Conservation (phyloP, 2,113 vertebrate species). For the Phylloscopus trochiloides region DNA sequence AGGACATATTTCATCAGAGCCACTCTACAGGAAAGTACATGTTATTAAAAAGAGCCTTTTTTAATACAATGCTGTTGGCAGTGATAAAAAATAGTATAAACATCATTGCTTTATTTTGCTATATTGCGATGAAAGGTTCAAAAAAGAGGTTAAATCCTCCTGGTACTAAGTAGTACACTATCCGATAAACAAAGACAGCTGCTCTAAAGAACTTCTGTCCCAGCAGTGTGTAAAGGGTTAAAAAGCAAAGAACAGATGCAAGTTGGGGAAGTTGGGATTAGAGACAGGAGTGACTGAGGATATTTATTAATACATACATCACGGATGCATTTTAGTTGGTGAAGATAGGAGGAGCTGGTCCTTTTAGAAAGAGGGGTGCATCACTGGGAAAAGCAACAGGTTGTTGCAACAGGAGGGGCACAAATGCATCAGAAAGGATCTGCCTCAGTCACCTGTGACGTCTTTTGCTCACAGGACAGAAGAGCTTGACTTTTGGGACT, state of each 20-base stretch:
- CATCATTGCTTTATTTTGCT: neutral
- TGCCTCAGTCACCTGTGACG: fast-evolving
- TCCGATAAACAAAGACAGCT: neutral
- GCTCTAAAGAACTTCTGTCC: neutral
- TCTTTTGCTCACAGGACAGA: fast-evolving
- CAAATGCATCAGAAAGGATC: neutral
- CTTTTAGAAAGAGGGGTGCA: neutral
- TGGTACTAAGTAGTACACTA: neutral
- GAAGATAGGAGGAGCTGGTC: neutral
- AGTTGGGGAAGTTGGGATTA: neutral
- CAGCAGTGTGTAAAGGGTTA: neutral
- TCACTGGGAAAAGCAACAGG: neutral
- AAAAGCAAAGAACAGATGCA: neutral
- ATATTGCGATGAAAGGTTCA: neutral
- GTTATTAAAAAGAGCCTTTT: neutral
- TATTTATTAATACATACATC: neutral
- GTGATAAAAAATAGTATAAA: neutral
- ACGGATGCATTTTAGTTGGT: neutral
- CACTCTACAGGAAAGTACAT: neutral
- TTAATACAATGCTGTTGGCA: neutral
- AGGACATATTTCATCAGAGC: conserved; percentile 5
- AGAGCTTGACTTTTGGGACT: neutral
- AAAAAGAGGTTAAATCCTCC: neutral
- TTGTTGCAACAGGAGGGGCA: neutral
- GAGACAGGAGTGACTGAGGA: neutral